Evolutionary conservation across 1,140 invertebrate genomes (phyloP).

Genomic region (Drosophila albomicans): DNA sequence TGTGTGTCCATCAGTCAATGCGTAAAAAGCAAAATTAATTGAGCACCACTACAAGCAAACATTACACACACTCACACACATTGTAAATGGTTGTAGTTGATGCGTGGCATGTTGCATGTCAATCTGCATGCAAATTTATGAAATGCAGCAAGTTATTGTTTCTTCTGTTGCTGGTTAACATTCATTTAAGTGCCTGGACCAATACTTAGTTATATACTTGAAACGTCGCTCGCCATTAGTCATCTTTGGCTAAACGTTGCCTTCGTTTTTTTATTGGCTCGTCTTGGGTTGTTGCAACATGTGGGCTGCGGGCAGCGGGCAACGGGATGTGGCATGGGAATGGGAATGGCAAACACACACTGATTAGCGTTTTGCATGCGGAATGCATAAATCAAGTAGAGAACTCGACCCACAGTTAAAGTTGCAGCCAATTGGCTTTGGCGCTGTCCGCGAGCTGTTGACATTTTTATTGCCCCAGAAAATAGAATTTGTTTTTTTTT

Average conservation of each 20-base stretch:
- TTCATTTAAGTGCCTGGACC: constrained; percentile 51
- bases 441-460: constrained; percentile 61
- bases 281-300: constrained; percentile 9
- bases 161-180: constrained; percentile 39
- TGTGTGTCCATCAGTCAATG: constrained; percentile 29
- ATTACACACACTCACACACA: not conserved
- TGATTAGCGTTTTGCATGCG: constrained; percentile 82
- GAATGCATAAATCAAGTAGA: constrained; percentile 74
- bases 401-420: constrained; percentile 36
- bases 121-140: constrained; percentile 67
- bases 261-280: constrained; percentile 66
- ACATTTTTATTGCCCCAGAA: constrained; percentile 83
- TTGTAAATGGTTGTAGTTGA: constrained; percentile 1
- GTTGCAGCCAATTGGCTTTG: constrained; percentile 5
- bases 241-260: constrained; percentile 79
- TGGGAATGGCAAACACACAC: constrained; percentile 15
- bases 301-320: not conserved
- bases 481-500: constrained; percentile 72
- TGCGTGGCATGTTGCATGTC: constrained; percentile 42
- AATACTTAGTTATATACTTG: constrained; percentile 64
- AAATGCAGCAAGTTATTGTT: constrained; percentile 33
- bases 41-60: constrained; percentile 42
- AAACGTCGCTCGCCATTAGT: constrained; percentile 64
- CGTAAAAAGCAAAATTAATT: constrained; percentile 62
- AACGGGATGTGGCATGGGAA: not conserved